Conservation (phyloP, 2,113 vertebrate genomes). For the Cichladusa arquata region DNA sequence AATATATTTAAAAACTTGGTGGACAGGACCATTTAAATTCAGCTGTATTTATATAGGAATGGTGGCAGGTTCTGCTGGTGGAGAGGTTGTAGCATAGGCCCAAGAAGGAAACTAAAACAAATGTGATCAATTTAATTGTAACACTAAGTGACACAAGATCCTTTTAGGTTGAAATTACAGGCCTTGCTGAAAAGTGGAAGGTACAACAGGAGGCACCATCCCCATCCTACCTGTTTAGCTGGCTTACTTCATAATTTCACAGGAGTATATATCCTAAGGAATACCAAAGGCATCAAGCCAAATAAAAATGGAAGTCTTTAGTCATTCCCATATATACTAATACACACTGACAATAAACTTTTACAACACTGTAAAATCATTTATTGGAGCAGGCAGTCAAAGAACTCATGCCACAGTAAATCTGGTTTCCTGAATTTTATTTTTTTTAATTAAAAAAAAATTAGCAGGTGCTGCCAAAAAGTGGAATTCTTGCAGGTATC, state of each 20-base stretch:
- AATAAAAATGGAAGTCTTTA: background rate
- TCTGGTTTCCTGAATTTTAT: background rate
- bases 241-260: background rate
- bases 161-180: background rate
- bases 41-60: background rate
- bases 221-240: background rate
- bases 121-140: background rate
- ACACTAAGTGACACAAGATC: background rate
- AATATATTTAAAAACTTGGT: background rate
- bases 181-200: background rate
- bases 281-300: background rate
- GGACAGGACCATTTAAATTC: background rate
- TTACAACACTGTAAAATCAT: background rate
- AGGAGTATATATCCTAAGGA: background rate
- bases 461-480: background rate
- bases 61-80: background rate
- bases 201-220: background rate
- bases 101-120: background rate
- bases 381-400: background rate
- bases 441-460: background rate
- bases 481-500: background rate
- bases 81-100: background rate
- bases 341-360: background rate
- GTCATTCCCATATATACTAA: background rate
- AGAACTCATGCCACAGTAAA: background rate